Evolutionary conservation across 2,113 vertebrate species (phyloP).

Genomic region (Nerophis ophidion): DNA sequence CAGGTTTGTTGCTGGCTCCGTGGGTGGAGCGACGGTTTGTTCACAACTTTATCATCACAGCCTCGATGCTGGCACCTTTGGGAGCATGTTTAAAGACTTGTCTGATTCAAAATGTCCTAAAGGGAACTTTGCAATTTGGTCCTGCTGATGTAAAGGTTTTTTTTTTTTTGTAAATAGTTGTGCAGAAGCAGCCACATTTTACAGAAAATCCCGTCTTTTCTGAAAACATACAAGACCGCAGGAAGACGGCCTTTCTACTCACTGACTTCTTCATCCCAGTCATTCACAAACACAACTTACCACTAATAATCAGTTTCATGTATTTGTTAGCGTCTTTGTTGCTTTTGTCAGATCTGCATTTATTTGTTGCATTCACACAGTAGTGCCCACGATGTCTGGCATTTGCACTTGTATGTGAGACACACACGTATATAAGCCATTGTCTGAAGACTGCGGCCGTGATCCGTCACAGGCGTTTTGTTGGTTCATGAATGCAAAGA

Average conservation of each 20-base stretch:
- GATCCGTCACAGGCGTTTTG: background rate
- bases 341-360: constrained; percentile 31
- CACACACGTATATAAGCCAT: constrained; percentile 10
- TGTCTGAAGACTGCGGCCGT: constrained; percentile 37
- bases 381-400: constrained; percentile 38
- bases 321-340: constrained; percentile 48
- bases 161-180: constrained; percentile 45
- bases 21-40: constrained; percentile 27
- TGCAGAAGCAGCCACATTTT: constrained; percentile 33
- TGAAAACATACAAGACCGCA: constrained; percentile 9
- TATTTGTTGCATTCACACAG: constrained; percentile 31
- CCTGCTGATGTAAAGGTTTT: constrained; percentile 67
- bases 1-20: constrained; percentile 24
- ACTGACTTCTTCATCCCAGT: constrained; percentile 19
- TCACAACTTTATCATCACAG: constrained; percentile 33
- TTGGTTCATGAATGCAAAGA: constrained; percentile 3
- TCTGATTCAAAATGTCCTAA: constrained; percentile 37
- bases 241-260: constrained; percentile 40
- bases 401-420: constrained; percentile 25
- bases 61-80: constrained; percentile 24
- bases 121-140: constrained; percentile 52
- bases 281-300: constrained; percentile 27
- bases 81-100: constrained; percentile 40
- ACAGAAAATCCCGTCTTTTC: constrained; percentile 6
- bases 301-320: constrained; percentile 29